phyloP scores from a whole-genome alignment of 2,113 vertebrate genomes.

The Ammodytes dubius region DNA sequence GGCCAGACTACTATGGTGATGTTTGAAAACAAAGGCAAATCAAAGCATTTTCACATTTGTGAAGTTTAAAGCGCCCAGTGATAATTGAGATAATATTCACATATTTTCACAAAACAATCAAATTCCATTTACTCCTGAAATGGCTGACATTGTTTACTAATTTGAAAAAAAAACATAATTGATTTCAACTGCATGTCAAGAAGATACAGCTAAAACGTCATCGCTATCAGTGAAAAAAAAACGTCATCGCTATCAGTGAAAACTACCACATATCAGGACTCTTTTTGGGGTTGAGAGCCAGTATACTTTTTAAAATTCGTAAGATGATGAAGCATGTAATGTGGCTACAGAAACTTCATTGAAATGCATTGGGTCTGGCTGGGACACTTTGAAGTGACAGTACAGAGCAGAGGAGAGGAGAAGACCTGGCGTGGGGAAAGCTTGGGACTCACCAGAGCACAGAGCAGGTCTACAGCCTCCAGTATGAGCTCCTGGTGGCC shows the following conservation, averaged over 20 bases:
- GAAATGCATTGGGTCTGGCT: constrained; percentile 1
- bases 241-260: neutral
- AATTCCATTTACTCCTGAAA: neutral
- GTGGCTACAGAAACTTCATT: constrained; percentile 16
- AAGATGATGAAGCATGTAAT: constrained; percentile 25
- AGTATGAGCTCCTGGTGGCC: constrained; percentile 87
- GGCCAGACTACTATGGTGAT: constrained; percentile 45
- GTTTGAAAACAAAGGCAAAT: constrained; percentile 14
- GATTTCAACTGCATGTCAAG: neutral
- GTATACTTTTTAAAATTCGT: neutral
- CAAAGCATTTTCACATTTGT: constrained; percentile 1
- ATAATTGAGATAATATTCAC: neutral
- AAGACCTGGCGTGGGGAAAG: constrained; percentile 34
- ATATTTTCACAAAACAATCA: neutral
- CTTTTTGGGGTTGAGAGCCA: constrained; percentile 11
- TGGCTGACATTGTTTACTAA: neutral
- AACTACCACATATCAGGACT: neutral
- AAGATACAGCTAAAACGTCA: neutral
- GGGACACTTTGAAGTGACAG: constrained; percentile 29
- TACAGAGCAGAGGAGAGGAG: constrained; percentile 7
- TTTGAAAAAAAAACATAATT: neutral
- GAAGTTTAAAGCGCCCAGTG: neutral
- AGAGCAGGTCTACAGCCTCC: constrained; percentile 87
- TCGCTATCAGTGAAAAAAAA: neutral
- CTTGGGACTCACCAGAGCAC: constrained; percentile 83